Evolutionary conservation across 2,113 vertebrate genomes (phyloP), one percentile per base, ranked within the genome.

Genomic region (Benitochromis conjunctus): DNA sequence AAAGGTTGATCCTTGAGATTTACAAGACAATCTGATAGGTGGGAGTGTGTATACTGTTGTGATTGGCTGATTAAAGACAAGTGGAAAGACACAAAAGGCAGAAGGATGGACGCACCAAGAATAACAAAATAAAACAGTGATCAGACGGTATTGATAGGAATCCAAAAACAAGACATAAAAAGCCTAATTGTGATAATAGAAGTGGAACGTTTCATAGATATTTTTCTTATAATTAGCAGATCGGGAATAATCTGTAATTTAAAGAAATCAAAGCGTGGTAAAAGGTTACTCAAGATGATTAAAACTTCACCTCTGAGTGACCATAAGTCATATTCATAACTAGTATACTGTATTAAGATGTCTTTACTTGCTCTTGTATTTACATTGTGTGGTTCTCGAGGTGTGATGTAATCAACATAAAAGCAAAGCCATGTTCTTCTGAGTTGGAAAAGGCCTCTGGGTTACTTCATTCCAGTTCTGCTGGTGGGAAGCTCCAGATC

Each of bases 401-500:
- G 66, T 84, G 64, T 48, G 78, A 46, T 21, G 26, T 55, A 82
- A 82, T 43, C 18, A 29, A 77, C 4, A 66, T 31, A 4, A 74
- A 84, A 82, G 55, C 6, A 21, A 53, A 79, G 62, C 29, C 53
- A 31, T 58, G 38, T 21, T 58, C 9, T 55, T n/a, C 19, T 48
- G 79, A 82, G 13, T 82, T 56, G 18, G 41, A 87, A 82, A 81
- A 81, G 29, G 78, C 84, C 79, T 57, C 24, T 54, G 87, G 55
- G 69, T 48, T 74, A 34, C 71, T 86, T 41, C 29, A 64, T 82
- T 69, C 60, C 56, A 38, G 84, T 69, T 71, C 41, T 74, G 84
- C 53, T 12, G 7, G 78, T 64, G 82, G 69, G 60, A 81, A 57
- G 81, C 58, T 56, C 57, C 58, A 36, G 53, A 80, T 76, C 51